phyloP scores from a whole-genome alignment of 2,113 vertebrate genomes.

The Odocoileus hemionus region DNA sequence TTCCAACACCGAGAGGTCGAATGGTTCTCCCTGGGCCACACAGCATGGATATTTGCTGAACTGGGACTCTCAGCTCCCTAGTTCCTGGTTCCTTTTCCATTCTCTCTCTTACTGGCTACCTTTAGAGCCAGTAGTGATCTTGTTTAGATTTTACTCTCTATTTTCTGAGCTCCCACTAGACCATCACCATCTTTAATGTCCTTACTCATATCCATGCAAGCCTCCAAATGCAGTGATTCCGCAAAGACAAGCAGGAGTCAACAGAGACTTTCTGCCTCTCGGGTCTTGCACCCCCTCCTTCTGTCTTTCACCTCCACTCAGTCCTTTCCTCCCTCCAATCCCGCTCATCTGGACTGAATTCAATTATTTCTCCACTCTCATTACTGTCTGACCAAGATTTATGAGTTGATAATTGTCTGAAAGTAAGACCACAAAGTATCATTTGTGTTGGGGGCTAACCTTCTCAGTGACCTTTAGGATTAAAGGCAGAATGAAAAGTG shows the following conservation, averaged over 20 bases:
- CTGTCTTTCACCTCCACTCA: constrained; percentile 14
- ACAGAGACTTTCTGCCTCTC: constrained; percentile 25
- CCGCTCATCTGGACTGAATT: constrained; percentile 48
- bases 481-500: constrained; percentile 73
- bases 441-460: constrained; percentile 76
- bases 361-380: constrained; percentile 65
- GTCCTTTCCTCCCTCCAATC: background rate
- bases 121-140: background rate
- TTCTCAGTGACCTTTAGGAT: constrained; percentile 74
- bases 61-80: background rate
- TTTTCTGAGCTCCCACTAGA: background rate
- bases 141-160: background rate
- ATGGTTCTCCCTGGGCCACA: background rate
- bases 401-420: constrained; percentile 78
- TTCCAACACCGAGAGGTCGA: background rate
- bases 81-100: background rate
- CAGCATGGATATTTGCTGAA: background rate
- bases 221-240: background rate
- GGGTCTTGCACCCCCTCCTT: background rate
- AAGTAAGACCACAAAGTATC: constrained; percentile 75
- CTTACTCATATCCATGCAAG: background rate
- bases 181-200: background rate
- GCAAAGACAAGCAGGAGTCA: background rate
- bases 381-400: constrained; percentile 78
- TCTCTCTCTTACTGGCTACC: background rate